A percentile compares a stretch with the other conserved stretches of the same genome.
Evolutionary conservation across 2,888 invertebrate species (phyloP).

Genomic region (Pasiphila rectangulata): DNA sequence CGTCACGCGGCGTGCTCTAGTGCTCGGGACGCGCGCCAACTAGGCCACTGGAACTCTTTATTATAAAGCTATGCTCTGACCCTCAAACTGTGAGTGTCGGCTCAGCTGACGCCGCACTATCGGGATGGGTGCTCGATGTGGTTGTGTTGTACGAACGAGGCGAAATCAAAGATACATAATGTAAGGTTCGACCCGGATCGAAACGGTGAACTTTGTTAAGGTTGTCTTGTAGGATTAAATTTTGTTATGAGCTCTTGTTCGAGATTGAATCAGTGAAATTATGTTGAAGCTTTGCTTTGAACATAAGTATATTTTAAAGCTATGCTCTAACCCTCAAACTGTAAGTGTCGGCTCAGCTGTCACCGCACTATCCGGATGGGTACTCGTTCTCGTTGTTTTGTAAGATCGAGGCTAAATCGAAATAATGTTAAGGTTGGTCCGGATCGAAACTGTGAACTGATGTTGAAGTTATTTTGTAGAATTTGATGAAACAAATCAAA

Average conservation of each 20-base stretch:
- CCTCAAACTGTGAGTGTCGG: slow-evolving; percentile 28
- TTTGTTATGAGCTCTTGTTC: too few species aligned
- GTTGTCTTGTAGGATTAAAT: too few species aligned
- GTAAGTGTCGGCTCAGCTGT: slow-evolving; percentile 25
- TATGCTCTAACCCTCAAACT: slow-evolving; percentile 32
- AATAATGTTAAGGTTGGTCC: too few species aligned
- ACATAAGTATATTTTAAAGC: slow-evolving; percentile 35
- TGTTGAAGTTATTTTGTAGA: too few species aligned
- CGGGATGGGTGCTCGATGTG: slow-evolving; percentile 7
- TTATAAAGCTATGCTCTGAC: slow-evolving; percentile 34
- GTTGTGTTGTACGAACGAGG: neutral
- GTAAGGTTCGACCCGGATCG: too few species aligned
- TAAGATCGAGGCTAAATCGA: too few species aligned
- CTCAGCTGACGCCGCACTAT: slow-evolving; percentile 27
- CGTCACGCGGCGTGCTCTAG: slow-evolving; percentile 55
- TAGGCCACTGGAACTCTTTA: slow-evolving; percentile 56
- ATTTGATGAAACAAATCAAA: too few species aligned
- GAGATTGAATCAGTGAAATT: too few species aligned
- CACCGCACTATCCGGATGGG: slow-evolving; percentile 21
- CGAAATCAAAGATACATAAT: too few species aligned
- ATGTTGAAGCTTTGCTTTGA: too few species aligned
- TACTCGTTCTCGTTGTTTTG: neutral
- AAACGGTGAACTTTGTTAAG: too few species aligned
- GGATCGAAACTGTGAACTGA: too few species aligned
- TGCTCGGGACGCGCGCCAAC: slow-evolving; percentile 54